Conservation (phyloP, 1,140 invertebrate species). For the Cyclargus thomasi region DNA sequence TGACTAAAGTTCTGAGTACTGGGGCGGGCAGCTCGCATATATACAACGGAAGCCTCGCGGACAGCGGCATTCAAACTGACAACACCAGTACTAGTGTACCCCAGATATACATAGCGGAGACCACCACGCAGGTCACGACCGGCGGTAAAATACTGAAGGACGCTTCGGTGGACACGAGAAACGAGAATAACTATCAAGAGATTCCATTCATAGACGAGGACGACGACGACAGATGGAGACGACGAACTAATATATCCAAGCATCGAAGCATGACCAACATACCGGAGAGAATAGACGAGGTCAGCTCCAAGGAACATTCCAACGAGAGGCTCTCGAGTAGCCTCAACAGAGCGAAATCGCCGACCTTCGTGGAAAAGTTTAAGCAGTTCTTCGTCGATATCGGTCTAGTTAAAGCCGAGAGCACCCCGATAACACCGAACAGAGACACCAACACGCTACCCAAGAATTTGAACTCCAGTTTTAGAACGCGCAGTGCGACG, state of each 20-base stretch:
- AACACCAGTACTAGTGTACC: conserved; percentile 63
- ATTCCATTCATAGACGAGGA: conserved; percentile 69
- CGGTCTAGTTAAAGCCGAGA: conserved; percentile 52
- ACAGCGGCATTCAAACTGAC: conserved; percentile 66
- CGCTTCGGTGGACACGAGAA: conserved; percentile 61
- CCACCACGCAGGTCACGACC: conserved; percentile 29
- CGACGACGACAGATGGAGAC: conserved; percentile 47
- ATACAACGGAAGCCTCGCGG: conserved; percentile 57
- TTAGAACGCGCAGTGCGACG: conserved; percentile 48
- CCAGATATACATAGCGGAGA: conserved; percentile 55
- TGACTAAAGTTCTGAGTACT: conserved; percentile 60
- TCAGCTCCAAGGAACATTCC: conserved; percentile 47
- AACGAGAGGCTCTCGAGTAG: conserved; percentile 54
- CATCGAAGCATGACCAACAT: conserved; percentile 67
- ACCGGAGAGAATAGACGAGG: conserved; percentile 57
- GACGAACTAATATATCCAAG: conserved; percentile 48
- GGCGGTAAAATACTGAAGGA: conserved; percentile 52
- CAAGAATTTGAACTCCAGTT: conserved; percentile 54
- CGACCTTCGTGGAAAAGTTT: conserved; percentile 66
- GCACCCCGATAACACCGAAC: conserved; percentile 25
- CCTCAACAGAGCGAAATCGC: conserved; percentile 60
- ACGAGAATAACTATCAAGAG: conserved; percentile 64
- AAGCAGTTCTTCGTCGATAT: conserved; percentile 67
- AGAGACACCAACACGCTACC: conserved; percentile 47
- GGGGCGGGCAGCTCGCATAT: conserved; percentile 64